A percentile compares a stretch with the other conserved stretches of the same genome.
phyloP scores from a whole-genome alignment of 2,113 vertebrate species.

The Chlorodrepanis virens region DNA sequence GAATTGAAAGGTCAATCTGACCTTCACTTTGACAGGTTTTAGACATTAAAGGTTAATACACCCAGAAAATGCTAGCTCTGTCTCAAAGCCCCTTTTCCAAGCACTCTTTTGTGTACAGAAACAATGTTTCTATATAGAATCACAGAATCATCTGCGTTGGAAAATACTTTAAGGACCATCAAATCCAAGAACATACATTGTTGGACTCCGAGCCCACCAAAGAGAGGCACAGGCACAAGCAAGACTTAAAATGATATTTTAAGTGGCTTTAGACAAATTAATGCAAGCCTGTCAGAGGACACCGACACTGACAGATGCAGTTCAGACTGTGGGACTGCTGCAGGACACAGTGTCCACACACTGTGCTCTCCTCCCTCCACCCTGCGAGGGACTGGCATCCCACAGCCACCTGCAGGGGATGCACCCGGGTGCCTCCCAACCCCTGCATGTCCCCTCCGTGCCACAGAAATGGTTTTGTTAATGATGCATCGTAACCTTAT shows the following conservation, averaged over 20 bases:
- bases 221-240: background rate
- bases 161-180: background rate
- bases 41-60: slow-evolving; percentile 1
- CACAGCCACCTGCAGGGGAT: background rate
- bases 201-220: accelerated
- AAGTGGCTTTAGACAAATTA: background rate
- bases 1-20: slow-evolving; percentile 22
- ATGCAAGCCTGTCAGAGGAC: background rate
- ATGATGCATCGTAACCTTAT: background rate
- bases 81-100: background rate
- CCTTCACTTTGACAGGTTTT: slow-evolving; percentile 4
- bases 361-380: too few relatives aligned
- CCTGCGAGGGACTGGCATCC: accelerated
- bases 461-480: background rate
- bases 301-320: background rate
- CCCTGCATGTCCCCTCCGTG: background rate
- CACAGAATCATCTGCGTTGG: background rate
- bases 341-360: accelerated
- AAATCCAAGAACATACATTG: accelerated
- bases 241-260: background rate
- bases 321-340: background rate
- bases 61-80: background rate
- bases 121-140: background rate
- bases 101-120: background rate
- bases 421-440: background rate